Evolutionary conservation across 92 coral and sea anemone genomes (phyloP).

Genomic region (Porites evermanni): DNA sequence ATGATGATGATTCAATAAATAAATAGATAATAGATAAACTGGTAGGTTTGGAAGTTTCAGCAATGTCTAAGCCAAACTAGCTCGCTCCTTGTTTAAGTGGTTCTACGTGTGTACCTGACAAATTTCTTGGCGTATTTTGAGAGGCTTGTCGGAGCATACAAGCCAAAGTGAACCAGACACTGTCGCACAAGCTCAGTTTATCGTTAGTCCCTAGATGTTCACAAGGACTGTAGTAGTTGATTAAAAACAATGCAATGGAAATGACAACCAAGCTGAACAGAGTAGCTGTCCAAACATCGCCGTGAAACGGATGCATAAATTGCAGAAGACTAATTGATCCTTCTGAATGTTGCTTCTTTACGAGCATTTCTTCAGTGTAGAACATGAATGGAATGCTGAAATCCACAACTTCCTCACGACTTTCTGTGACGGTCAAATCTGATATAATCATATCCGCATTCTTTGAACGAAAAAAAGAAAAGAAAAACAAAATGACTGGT

Average conservation of each 20-base stretch:
- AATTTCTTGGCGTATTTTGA: conserved; percentile 55
- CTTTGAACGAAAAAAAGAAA: conserved; percentile 26
- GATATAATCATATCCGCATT: conserved; percentile 79
- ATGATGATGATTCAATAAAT: too few species aligned
- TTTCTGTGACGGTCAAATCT: conserved; percentile 63
- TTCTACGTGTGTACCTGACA: conserved; percentile 55
- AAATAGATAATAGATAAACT: too few species aligned
- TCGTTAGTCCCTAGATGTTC: too few species aligned
- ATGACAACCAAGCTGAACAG: conserved; percentile 54
- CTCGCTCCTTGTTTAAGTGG: background rate
- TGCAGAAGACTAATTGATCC: conserved; percentile 33
- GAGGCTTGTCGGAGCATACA: conserved; percentile 75
- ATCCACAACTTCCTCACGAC: conserved; percentile 62
- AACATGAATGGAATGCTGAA: conserved; percentile 78
- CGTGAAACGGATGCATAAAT: conserved; percentile 69
- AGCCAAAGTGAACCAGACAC: too few species aligned
- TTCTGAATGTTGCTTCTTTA: conserved; percentile 47
- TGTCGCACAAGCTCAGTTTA: too few species aligned
- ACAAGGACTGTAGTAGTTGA: too few species aligned
- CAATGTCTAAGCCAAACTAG: too few species aligned
- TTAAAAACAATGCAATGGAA: background rate
- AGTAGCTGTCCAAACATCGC: conserved; percentile 65
- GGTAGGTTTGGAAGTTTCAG: too few species aligned
- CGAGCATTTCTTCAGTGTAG: conserved; percentile 65
- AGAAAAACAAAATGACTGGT: too few species aligned